Conservation (phyloP, 2,888 invertebrate genomes). For the Brenthis daphne region DNA sequence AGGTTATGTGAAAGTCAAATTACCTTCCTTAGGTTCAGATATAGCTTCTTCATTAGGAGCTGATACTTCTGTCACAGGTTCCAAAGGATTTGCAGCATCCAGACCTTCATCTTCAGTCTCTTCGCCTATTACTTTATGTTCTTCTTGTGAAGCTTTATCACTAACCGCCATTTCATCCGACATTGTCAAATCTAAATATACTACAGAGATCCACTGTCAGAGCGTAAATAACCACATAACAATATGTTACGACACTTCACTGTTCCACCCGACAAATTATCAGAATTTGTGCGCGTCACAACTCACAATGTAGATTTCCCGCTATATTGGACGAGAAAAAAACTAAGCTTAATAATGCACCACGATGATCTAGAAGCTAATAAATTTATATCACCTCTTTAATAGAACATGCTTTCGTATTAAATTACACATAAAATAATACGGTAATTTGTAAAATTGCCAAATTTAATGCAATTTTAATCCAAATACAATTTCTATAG, state of each 20-base stretch:
- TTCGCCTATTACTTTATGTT: constrained; percentile 56
- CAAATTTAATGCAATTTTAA: constrained; percentile 51
- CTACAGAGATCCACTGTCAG: constrained; percentile 65
- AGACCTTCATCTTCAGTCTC: constrained; percentile 49
- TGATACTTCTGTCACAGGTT: constrained; percentile 46
- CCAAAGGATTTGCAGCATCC: constrained; percentile 49
- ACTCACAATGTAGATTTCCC: constrained; percentile 77
- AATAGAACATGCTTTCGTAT: constrained; percentile 26
- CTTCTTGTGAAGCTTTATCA: constrained; percentile 68
- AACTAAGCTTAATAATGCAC: constrained; percentile 37
- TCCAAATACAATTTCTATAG: constrained; percentile 60
- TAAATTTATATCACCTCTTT: constrained; percentile 20
- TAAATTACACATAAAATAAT: constrained; percentile 36
- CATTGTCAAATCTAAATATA: constrained; percentile 73
- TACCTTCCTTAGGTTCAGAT: constrained; percentile 42
- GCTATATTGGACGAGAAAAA: constrained; percentile 68
- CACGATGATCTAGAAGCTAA: constrained; percentile 10
- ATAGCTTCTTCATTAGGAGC: constrained; percentile 49
- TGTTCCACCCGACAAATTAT: constrained; percentile 61
- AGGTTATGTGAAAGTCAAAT: constrained; percentile 48
- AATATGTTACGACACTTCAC: constrained; percentile 65
- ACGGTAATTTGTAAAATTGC: constrained; percentile 39
- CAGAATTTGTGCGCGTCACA: constrained; percentile 74
- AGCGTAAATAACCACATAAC: constrained; percentile 70
- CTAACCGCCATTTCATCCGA: constrained; percentile 78